These are phyloP conservation scores for Argya squamiceps DNA, from an alignment of 2,797 vertebrate genomes.

Conservation along the genomic window DNA sequence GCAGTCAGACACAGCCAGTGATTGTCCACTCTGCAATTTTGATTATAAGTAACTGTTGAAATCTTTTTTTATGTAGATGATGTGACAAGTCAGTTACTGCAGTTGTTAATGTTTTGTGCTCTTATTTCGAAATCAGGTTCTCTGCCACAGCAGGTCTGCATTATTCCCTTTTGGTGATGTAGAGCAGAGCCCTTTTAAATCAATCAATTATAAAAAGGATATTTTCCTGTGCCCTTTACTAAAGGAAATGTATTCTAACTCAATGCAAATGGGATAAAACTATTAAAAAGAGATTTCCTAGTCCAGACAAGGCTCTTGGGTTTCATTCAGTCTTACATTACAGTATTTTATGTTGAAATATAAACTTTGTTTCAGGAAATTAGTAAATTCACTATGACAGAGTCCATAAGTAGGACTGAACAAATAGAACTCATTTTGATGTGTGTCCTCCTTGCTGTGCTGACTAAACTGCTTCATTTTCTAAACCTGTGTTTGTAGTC, in stretches of 20 bases:
- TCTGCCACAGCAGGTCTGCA: background rate
- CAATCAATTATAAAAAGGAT: background rate
- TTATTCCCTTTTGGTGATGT: background rate
- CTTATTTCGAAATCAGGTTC: background rate
- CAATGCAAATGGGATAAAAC: conserved; percentile 30
- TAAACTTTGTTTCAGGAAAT: background rate
- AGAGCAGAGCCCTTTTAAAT: conserved; percentile 6
- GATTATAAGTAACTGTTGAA: background rate
- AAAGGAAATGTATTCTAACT: conserved; percentile 29
- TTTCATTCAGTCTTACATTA: background rate
- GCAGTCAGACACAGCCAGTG: background rate
- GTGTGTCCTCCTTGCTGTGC: background rate
- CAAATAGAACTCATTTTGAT: background rate
- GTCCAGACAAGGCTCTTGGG: background rate
- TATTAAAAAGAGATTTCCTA: conserved; percentile 33
- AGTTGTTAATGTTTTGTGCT: background rate
- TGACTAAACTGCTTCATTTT: background rate
- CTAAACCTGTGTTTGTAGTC: background rate
- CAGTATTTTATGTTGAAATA: background rate
- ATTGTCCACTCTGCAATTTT: background rate
- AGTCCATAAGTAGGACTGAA: background rate
- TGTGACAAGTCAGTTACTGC: background rate
- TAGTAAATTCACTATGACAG: background rate
- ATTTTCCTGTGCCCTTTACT: background rate
- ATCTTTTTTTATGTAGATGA: background rate